Conservation (phyloP, 2,113 vertebrate genomes). For the Chaenocephalus aceratus region DNA sequence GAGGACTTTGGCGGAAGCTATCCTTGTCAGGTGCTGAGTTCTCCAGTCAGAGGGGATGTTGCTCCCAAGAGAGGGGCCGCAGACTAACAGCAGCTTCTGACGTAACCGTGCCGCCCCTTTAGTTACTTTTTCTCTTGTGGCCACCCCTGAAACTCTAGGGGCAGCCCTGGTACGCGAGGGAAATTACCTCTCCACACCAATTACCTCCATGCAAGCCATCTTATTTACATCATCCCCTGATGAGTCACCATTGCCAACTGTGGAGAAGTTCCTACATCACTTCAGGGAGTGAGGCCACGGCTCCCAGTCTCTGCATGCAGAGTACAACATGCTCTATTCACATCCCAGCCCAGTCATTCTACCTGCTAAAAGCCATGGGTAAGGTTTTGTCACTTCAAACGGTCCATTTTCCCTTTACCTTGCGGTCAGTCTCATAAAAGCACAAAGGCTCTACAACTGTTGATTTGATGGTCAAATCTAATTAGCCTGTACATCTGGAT, state of each 20-base stretch:
- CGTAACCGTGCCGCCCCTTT: slow-evolving; percentile 46
- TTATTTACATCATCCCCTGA: slow-evolving; percentile 70
- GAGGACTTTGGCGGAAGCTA: slow-evolving; percentile 59
- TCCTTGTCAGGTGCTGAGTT: slow-evolving; percentile 54
- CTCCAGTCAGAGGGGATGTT: slow-evolving; percentile 53
- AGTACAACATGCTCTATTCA: slow-evolving; percentile 74
- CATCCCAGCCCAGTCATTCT: slow-evolving; percentile 61
- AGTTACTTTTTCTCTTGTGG: slow-evolving; percentile 49
- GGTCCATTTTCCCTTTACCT: slow-evolving; percentile 85
- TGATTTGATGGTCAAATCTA: slow-evolving; percentile 95
- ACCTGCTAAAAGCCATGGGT: slow-evolving; percentile 84
- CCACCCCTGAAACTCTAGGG: slow-evolving; percentile 43
- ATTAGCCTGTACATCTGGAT: slow-evolving; percentile 95
- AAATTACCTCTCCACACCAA: slow-evolving; percentile 71
- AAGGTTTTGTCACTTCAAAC: slow-evolving; percentile 86
- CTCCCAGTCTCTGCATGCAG: slow-evolving; percentile 36
- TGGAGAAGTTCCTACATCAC: slow-evolving; percentile 44
- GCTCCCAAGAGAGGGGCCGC: slow-evolving; percentile 39
- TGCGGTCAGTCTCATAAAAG: slow-evolving; percentile 91
- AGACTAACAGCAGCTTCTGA: slow-evolving; percentile 66
- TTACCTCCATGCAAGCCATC: slow-evolving; percentile 57
- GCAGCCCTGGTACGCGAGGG: slow-evolving; percentile 54
- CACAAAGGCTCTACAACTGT: slow-evolving; percentile 86
- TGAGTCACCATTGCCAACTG: slow-evolving; percentile 59
- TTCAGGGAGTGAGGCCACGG: slow-evolving; percentile 17